Percentiles rank a stretch among this genome's conserved stretches.
phyloP scores from a whole-genome alignment of 1,140 invertebrate genomes.

The Drosophila oshimai region DNA sequence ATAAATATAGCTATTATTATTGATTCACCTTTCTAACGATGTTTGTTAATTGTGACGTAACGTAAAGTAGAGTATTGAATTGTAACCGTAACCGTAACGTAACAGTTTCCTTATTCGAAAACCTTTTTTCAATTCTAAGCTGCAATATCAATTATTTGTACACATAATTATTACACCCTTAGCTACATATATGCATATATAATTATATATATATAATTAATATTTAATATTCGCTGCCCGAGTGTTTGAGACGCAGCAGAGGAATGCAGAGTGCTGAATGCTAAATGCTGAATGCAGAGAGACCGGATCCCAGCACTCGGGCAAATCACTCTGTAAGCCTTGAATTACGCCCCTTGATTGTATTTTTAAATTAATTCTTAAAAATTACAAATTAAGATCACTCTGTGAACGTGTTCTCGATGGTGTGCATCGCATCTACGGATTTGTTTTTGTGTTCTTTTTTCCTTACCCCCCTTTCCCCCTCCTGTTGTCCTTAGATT shows the following conservation, averaged over 20 bases:
- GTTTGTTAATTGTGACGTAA: conserved; percentile 47
- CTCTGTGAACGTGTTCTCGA: conserved; percentile 12
- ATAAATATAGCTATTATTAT: neutral
- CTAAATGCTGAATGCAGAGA: too few relatives aligned
- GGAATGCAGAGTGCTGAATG: neutral
- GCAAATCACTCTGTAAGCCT: conserved; percentile 9
- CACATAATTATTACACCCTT: conserved; percentile 2
- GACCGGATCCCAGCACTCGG: conserved; percentile 3
- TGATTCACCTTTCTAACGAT: conserved; percentile 6
- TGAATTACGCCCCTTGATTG: conserved; percentile 59
- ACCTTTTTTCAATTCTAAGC: neutral
- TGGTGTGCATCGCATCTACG: conserved; percentile 56
- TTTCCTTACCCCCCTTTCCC: neutral
- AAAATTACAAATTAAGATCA: conserved; percentile 68
- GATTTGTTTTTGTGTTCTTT: conserved; percentile 59
- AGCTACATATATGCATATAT: conserved; percentile 28
- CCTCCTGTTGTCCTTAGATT: neutral
- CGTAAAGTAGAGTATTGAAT: conserved; percentile 16
- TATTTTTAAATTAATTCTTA: conserved; percentile 80
- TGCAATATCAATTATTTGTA: conserved; percentile 18
- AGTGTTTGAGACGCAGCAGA: neutral
- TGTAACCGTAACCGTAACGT: conserved; percentile 23
- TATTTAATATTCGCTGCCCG: conserved; percentile 16
- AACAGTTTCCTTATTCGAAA: neutral
- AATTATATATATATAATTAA: conserved; percentile 23